These are phyloP conservation scores for Arctopsyche grandis DNA, from an alignment of 1,140 invertebrate species.

Conservation along the genomic window DNA sequence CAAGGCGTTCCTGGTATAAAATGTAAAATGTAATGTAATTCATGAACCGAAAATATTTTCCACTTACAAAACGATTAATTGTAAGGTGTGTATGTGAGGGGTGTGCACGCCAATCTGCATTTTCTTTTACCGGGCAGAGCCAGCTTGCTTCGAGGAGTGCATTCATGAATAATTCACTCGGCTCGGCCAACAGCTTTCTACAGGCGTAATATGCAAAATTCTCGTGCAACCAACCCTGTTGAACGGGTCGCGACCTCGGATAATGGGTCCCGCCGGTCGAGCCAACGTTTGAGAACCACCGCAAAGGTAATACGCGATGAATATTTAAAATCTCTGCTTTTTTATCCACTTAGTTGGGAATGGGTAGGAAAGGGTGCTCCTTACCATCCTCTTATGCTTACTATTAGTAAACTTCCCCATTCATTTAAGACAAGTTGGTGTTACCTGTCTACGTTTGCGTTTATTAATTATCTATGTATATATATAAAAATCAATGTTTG, in stretches of 20 bases:
- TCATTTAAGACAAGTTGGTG: too few species aligned
- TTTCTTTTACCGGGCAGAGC: neutral
- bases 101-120: neutral
- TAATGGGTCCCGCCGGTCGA: neutral
- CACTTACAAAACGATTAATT: neutral
- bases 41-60: too few species aligned
- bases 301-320: neutral
- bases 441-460: too few species aligned
- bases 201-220: neutral
- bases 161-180: slow-evolving; percentile 6
- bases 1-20: too few species aligned
- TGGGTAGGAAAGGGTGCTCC: too few species aligned
- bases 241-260: too few species aligned
- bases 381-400: neutral
- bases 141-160: neutral
- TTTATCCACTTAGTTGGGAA: neutral
- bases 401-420: too few species aligned
- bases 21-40: too few species aligned
- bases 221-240: neutral
- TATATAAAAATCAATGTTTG: too few species aligned
- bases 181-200: neutral
- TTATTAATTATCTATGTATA: too few species aligned
- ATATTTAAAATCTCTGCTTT: neutral
- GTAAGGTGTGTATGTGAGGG: neutral
- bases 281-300: neutral